Percentiles rank a stretch among this genome's conserved stretches.
Conservation (phyloP, 2,888 invertebrate species). For the Dicyrtoma fusca region DNA sequence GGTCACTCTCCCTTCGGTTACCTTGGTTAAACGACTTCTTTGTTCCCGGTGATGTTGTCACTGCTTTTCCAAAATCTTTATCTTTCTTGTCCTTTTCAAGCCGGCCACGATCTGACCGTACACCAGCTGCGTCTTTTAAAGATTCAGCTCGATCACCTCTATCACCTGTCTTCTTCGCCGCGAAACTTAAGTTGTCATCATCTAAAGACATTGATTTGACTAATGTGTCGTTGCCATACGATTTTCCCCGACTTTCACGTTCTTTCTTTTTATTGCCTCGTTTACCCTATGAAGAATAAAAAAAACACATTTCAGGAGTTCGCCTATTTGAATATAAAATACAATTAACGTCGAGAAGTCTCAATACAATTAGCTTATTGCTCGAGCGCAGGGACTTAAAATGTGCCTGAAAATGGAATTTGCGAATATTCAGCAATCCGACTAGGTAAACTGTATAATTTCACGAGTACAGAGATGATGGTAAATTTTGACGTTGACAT, state of each 20-base stretch:
- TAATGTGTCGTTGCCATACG: constrained; percentile 44
- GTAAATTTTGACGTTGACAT: no score
- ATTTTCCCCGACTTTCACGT: constrained; percentile 35
- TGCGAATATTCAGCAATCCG: no score
- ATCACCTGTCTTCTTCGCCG: constrained; percentile 25
- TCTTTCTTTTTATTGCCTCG: constrained; percentile 42
- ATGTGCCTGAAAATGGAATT: no score
- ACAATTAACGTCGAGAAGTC: no score
- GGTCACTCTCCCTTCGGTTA: constrained; percentile 18
- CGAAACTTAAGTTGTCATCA: constrained; percentile 44
- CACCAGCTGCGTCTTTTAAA: constrained; percentile 15
- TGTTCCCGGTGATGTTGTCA: background rate
- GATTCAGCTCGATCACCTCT: constrained; percentile 19
- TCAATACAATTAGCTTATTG: no score
- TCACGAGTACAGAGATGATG: no score
- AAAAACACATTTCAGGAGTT: no score
- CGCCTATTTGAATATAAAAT: no score
- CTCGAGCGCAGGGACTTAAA: no score
- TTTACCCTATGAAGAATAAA: constrained; percentile 14
- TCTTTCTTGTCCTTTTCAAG: constrained; percentile 21
- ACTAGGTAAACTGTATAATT: no score
- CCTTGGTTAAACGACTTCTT: constrained; percentile 14
- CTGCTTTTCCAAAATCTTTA: constrained; percentile 5
- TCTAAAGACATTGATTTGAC: constrained; percentile 53
- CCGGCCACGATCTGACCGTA: constrained; percentile 16